Conservation (phyloP, 2,888 invertebrate species). For the Drosophila meridiana region DNA sequence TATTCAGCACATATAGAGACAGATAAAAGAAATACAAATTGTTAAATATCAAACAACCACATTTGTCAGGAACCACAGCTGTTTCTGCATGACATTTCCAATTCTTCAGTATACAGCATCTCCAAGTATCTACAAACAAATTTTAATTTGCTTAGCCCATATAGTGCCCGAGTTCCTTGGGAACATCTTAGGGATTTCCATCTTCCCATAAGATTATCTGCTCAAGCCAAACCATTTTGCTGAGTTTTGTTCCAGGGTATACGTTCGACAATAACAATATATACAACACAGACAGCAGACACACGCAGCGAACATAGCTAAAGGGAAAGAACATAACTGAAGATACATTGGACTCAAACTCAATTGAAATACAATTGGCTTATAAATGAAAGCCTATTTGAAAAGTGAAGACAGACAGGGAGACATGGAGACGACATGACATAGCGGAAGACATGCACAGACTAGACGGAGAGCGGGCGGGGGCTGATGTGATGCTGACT, state of each 20-base stretch:
- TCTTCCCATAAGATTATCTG: not conserved
- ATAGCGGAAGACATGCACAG: not conserved
- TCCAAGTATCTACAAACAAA: not conserved
- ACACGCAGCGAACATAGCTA: not conserved
- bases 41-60: too few relatives aligned
- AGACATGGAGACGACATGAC: conserved; percentile 3
- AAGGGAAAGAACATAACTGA: conserved; percentile 1
- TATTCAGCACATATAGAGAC: too few relatives aligned
- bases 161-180: not conserved
- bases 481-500: conserved; percentile 9
- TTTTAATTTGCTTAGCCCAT: too few relatives aligned
- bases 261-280: not conserved
- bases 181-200: not conserved
- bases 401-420: conserved; percentile 25
- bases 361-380: conserved; percentile 76
- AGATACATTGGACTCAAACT: conserved; percentile 53
- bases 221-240: too few relatives aligned
- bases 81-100: too few relatives aligned
- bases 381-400: conserved; percentile 69
- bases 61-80: too few relatives aligned
- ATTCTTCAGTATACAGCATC: too few relatives aligned
- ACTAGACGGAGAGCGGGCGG: not conserved
- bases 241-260: not conserved
- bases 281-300: not conserved
- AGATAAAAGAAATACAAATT: too few relatives aligned